Evolutionary conservation across 2,888 invertebrate genomes (phyloP).

Genomic region (Alentia gelatinosa): DNA sequence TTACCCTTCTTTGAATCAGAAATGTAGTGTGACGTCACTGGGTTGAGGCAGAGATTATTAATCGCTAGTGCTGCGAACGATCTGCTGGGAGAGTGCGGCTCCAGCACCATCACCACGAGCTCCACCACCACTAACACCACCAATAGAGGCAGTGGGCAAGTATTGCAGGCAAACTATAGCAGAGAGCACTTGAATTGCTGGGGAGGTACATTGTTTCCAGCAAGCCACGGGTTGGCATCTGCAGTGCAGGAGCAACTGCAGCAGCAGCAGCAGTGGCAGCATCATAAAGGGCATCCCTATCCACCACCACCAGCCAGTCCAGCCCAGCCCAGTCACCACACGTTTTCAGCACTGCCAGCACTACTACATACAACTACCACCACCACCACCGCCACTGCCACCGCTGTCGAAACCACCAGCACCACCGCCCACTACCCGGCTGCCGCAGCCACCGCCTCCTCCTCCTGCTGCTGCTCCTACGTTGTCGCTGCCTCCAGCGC

Average conservation of each 20-base stretch:
- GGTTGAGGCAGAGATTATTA: too few relatives aligned
- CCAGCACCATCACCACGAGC: too few relatives aligned
- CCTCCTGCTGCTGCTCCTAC: not conserved
- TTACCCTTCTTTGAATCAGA: too few relatives aligned
- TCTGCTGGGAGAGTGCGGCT: too few relatives aligned
- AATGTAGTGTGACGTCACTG: too few relatives aligned
- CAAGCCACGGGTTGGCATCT: not conserved
- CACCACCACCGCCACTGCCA: slow-evolving; percentile 9
- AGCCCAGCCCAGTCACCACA: not conserved
- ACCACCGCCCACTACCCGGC: not conserved
- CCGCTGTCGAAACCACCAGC: not conserved
- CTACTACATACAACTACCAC: not conserved
- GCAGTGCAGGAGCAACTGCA: not conserved
- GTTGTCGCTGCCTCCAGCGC: not conserved
- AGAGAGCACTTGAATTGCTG: not conserved
- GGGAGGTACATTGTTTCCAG: not conserved
- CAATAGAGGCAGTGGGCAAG: not conserved
- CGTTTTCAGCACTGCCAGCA: not conserved
- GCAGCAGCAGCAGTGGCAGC: not conserved
- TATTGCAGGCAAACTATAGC: not conserved
- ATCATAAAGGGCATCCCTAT: not conserved
- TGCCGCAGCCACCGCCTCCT: not conserved
- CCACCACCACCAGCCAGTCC: not conserved
- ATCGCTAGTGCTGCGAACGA: too few relatives aligned
- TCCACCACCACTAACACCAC: too few relatives aligned